Percentiles rank a stretch among this genome's conserved stretches.
Conservation (phyloP, 2,888 invertebrate genomes). For the Eilema depressum region DNA sequence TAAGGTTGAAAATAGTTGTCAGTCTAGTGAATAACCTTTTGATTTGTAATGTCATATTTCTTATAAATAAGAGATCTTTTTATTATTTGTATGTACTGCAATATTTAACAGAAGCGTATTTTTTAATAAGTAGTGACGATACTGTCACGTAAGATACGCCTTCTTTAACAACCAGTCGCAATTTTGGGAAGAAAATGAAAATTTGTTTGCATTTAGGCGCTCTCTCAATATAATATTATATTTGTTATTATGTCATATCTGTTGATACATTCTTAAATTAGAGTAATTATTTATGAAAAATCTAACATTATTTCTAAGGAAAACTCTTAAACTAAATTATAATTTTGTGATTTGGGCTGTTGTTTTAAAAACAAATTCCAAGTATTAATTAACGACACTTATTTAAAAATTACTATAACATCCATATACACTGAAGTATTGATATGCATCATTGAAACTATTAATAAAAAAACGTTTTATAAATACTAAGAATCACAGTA, state of each 20-base stretch:
- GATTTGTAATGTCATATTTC: too few relatives aligned
- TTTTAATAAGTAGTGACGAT: neutral
- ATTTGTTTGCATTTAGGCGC: neutral
- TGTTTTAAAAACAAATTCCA: neutral
- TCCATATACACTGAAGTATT: slow-evolving; percentile 57
- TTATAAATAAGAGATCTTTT: neutral
- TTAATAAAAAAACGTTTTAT: slow-evolving; percentile 44
- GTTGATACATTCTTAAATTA: neutral
- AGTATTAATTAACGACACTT: slow-evolving; percentile 3
- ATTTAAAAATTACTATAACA: slow-evolving; percentile 44
- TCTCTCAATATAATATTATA: neutral
- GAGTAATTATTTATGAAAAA: neutral
- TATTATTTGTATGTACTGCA: neutral
- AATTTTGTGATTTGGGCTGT: neutral
- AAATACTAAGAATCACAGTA: slow-evolving; percentile 76
- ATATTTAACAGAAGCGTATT: neutral
- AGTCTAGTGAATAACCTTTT: neutral
- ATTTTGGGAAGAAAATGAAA: neutral
- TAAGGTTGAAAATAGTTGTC: neutral
- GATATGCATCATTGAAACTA: slow-evolving; percentile 71
- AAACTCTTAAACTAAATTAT: neutral
- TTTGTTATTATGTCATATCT: neutral
- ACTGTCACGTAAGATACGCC: neutral
- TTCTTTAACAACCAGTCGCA: neutral
- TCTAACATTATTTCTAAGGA: neutral